Percentiles rank a stretch among this genome's conserved stretches.
phyloP scores from a whole-genome alignment of 1,140 invertebrate species.

The silkworm (Bombyx mori) region ASM3026992v2 NC_085127.1:10075001-10075500 shows the following conservation, averaged over 20 bases:
- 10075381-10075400: no score
- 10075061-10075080: no score
- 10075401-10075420: no score
- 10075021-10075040: no score
- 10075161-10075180: slow-evolving; percentile 73
- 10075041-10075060: no score
- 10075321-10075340: slow-evolving; percentile 26
- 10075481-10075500: slow-evolving; percentile 10
- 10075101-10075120: slow-evolving; percentile 27
- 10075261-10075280: slow-evolving; percentile 24
- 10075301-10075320: slow-evolving; percentile 13
- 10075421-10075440: no score
- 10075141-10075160: slow-evolving; percentile 67
- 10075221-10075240: slow-evolving; percentile 39
- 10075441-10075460: slow-evolving; percentile 26
- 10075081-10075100: slow-evolving; percentile 11
- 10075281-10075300: slow-evolving; percentile 26
- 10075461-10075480: neutral
- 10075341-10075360: no score
- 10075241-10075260: slow-evolving; percentile 5
- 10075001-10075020: no score
- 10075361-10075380: no score
- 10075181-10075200: slow-evolving; percentile 81
- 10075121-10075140: slow-evolving; percentile 59
- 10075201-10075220: slow-evolving; percentile 61